A percentile compares a stretch with the other conserved stretches of the same genome.
Conservation (phyloP, 2,113 vertebrate species). For the Glareola pratincola region DNA sequence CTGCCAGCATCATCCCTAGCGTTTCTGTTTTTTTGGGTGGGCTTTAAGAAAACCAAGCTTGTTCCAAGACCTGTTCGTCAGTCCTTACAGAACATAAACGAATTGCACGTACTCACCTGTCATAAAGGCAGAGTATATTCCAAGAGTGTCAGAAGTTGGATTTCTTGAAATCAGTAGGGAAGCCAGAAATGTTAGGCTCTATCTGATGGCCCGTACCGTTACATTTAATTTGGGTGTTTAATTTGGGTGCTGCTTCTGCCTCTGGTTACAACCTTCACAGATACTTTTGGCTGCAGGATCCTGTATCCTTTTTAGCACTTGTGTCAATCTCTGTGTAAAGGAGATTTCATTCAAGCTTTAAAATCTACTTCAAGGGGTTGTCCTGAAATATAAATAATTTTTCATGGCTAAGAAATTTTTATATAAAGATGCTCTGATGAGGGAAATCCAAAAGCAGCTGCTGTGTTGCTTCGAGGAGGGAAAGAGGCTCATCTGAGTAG, state of each 20-base stretch:
- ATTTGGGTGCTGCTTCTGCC: neutral
- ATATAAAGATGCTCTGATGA: slow-evolving; percentile 45
- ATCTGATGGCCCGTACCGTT: neutral
- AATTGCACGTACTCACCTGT: neutral
- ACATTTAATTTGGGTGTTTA: neutral
- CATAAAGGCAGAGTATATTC: neutral
- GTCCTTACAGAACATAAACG: neutral
- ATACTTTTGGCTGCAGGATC: neutral
- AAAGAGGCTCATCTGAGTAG: slow-evolving; percentile 20
- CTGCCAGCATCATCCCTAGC: neutral
- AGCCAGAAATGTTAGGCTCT: neutral
- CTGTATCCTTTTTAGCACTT: neutral
- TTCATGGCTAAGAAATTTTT: slow-evolving; percentile 28
- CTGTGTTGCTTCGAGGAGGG: neutral
- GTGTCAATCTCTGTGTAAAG: neutral
- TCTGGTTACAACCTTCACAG: neutral
- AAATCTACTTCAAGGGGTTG: slow-evolving; percentile 26
- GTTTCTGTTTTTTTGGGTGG: neutral
- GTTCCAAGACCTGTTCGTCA: neutral
- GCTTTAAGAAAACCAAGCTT: neutral
- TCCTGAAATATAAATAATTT: slow-evolving; percentile 58
- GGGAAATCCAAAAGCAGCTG: slow-evolving; percentile 61
- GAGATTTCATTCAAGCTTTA: slow-evolving; percentile 35
- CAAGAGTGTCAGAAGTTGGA: neutral
- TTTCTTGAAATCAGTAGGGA: neutral